phyloP scores from a whole-genome alignment of 2,797 vertebrate species.

The Enteromius trimaculatus region DNA sequence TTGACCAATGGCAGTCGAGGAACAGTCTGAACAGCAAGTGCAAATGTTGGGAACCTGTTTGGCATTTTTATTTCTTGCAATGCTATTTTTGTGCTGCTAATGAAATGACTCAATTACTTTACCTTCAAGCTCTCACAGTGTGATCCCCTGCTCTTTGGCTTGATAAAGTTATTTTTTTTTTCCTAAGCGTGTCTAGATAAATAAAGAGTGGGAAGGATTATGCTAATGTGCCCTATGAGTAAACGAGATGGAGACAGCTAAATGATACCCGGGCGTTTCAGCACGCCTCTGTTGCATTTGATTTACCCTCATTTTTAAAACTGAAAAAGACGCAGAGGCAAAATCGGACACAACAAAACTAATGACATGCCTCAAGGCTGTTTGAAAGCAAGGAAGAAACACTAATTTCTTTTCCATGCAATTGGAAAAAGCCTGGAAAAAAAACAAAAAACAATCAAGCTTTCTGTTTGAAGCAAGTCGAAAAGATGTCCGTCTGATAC shows the following conservation, averaged over 20 bases:
- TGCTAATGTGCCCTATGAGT: constrained; percentile 48
- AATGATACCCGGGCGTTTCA: constrained; percentile 45
- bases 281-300: constrained; percentile 27
- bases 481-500: neutral
- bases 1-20: neutral
- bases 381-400: neutral
- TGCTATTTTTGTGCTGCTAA: neutral
- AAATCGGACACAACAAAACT: neutral
- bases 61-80: neutral
- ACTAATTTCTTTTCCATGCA: neutral
- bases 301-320: constrained; percentile 33
- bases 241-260: constrained; percentile 46
- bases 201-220: constrained; percentile 27
- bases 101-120: neutral
- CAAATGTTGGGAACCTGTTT: neutral
- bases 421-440: neutral
- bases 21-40: neutral
- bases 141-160: neutral
- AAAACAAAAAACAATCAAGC: neutral
- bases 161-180: neutral
- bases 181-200: constrained; percentile 12
- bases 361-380: neutral
- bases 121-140: neutral
- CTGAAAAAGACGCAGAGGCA: constrained; percentile 15
- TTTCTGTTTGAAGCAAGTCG: neutral